A percentile compares a stretch with the other conserved stretches of the same genome.
Conservation (phyloP, 2,797 vertebrate species). For the Moxostoma hubbsi region DNA sequence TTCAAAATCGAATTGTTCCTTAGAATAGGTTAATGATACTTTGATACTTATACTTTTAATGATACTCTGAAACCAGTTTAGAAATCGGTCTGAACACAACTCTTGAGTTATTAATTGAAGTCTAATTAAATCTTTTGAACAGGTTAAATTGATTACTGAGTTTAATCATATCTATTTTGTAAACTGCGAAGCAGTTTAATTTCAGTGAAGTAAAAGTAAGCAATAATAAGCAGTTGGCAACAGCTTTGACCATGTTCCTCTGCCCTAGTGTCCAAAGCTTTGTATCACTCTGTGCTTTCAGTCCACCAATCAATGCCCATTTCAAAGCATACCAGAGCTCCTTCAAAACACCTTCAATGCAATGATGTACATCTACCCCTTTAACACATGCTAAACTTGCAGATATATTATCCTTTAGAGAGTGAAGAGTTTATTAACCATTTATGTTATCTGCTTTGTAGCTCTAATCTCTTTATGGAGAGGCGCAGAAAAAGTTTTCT, state of each 20-base stretch:
- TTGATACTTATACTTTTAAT: background rate
- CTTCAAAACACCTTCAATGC: background rate
- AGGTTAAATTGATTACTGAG: background rate
- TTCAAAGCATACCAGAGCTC: background rate
- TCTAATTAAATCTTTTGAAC: background rate
- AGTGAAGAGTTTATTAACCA: slow-evolving; percentile 15
- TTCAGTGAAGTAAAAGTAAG: slow-evolving; percentile 20
- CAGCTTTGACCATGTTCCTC: slow-evolving; percentile 14
- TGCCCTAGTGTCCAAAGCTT: slow-evolving; percentile 13
- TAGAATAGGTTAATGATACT: background rate
- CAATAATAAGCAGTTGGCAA: slow-evolving; percentile 8
- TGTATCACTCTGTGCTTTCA: background rate
- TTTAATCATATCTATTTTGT: background rate
- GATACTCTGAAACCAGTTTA: background rate
- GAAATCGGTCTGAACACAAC: background rate
- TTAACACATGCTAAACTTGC: slow-evolving; percentile 21
- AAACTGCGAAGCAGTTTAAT: background rate
- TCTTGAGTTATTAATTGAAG: slow-evolving; percentile 20
- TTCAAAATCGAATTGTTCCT: slow-evolving; percentile 3
- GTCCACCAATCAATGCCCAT: background rate
- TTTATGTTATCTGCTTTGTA: slow-evolving; percentile 11
- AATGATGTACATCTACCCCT: background rate
- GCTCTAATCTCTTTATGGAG: background rate
- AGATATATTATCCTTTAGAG: slow-evolving; percentile 18
- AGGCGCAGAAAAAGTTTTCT: background rate